A percentile compares a stretch with the other conserved stretches of the same genome.
Evolutionary conservation across 2,113 vertebrate species (phyloP).

Genomic region (Craseonycteris thonglongyai): DNA sequence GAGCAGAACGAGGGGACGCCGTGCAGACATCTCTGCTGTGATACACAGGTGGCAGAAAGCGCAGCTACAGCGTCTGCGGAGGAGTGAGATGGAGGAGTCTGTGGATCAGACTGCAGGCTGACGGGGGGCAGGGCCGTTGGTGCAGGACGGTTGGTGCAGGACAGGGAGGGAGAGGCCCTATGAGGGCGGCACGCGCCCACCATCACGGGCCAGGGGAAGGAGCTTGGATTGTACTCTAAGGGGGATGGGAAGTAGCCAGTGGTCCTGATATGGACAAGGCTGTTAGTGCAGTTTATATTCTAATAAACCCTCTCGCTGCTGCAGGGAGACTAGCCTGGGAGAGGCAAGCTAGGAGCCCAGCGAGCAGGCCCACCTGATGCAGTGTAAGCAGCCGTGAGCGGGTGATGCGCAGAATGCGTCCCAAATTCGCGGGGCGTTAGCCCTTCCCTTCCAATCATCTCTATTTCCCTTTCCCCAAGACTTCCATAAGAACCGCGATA

Average conservation of each 20-base stretch:
- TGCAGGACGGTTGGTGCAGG: accelerated
- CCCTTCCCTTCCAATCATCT: neutral
- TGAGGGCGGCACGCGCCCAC: accelerated
- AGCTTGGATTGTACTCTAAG: neutral
- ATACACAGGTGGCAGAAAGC: too few species aligned
- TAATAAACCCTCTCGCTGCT: neutral
- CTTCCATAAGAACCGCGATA: neutral
- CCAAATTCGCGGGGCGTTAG: neutral
- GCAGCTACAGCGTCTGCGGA: too few species aligned
- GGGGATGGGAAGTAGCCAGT: neutral
- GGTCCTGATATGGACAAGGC: accelerated
- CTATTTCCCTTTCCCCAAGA: neutral
- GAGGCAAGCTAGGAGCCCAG: neutral
- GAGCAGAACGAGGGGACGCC: neutral
- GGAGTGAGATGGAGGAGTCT: neutral
- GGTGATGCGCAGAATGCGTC: too few species aligned
- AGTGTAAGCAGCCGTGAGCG: too few species aligned
- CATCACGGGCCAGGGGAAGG: accelerated
- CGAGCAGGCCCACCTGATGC: accelerated
- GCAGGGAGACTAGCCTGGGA: neutral
- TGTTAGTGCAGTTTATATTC: neutral
- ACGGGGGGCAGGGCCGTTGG: accelerated
- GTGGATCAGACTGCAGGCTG: neutral
- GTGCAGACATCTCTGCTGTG: accelerated
- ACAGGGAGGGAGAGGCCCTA: neutral